Conservation (phyloP, 1,140 invertebrate genomes). For the Leptoteleia sp. region DNA sequence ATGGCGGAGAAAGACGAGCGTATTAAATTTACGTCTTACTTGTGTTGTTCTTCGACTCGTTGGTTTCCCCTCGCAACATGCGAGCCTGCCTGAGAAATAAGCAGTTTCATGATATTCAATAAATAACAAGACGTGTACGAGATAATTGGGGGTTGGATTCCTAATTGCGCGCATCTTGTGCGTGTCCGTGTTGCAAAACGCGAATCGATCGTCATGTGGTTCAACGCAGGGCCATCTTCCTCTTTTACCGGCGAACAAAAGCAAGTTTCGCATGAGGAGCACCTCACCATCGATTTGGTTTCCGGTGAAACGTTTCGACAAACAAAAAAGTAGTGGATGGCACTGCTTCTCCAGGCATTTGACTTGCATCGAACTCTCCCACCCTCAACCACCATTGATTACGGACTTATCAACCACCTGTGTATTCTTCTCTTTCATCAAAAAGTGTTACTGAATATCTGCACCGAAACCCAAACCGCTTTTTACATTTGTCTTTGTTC, state of each 20-base stretch:
- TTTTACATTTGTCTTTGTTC: background rate
- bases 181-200: slow-evolving; percentile 68
- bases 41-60: slow-evolving; percentile 28
- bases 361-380: slow-evolving; percentile 58
- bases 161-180: slow-evolving; percentile 76
- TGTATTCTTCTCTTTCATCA: slow-evolving; percentile 67
- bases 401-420: slow-evolving; percentile 76
- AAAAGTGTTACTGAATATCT: slow-evolving; percentile 41
- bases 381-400: slow-evolving; percentile 53
- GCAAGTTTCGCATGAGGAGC: slow-evolving; percentile 69
- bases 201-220: slow-evolving; percentile 73
- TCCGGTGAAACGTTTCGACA: slow-evolving; percentile 73
- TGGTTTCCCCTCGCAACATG: slow-evolving; percentile 63
- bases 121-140: slow-evolving; percentile 78
- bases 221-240: slow-evolving; percentile 57
- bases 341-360: slow-evolving; percentile 68
- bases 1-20: slow-evolving; percentile 3
- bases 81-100: slow-evolving; percentile 70
- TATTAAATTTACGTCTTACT: slow-evolving; percentile 33
- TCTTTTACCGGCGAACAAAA: slow-evolving; percentile 66
- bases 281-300: slow-evolving; percentile 71
- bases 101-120: slow-evolving; percentile 71
- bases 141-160: slow-evolving; percentile 74
- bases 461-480: background rate
- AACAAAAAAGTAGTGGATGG: slow-evolving; percentile 69